These are phyloP conservation scores for Hapalemur alaotrensis DNA, from an alignment of 2,797 vertebrate genomes.

Conservation along the genomic window DNA sequence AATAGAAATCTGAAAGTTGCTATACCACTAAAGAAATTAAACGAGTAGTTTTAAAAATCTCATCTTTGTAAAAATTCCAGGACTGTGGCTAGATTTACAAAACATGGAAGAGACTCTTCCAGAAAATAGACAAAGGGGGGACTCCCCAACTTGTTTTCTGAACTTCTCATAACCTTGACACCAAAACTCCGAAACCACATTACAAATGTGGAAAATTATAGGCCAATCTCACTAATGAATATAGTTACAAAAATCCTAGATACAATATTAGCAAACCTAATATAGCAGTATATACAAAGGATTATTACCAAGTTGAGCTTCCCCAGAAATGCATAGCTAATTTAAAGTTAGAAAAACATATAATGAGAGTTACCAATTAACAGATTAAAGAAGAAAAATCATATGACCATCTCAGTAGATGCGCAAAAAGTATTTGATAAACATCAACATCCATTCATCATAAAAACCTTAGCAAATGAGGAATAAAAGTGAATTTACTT, in stretches of 20 bases:
- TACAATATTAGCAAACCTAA: not conserved
- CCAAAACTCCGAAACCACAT: not conserved
- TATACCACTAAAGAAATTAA: not conserved
- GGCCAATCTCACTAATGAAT: not conserved
- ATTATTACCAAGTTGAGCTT: not conserved
- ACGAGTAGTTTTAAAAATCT: not conserved
- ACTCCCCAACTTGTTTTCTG: not conserved
- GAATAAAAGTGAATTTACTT: not conserved
- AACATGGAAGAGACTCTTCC: not conserved
- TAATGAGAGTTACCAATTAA: not conserved
- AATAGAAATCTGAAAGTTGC: not conserved
- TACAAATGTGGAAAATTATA: not conserved
- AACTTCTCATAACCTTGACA: not conserved
- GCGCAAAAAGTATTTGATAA: not conserved
- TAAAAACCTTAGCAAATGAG: not conserved
- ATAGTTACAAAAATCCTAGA: not conserved
- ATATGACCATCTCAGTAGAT: not conserved
- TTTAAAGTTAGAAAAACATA: not conserved
- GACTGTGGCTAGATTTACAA: not conserved
- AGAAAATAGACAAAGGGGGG: not conserved
- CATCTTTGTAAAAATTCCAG: not conserved
- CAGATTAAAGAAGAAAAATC: not conserved
- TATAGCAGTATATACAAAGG: not conserved
- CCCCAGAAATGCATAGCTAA: not conserved
- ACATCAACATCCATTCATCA: not conserved